phyloP scores from a whole-genome alignment of 2,888 invertebrate species.

The Tinea trinotella region DNA sequence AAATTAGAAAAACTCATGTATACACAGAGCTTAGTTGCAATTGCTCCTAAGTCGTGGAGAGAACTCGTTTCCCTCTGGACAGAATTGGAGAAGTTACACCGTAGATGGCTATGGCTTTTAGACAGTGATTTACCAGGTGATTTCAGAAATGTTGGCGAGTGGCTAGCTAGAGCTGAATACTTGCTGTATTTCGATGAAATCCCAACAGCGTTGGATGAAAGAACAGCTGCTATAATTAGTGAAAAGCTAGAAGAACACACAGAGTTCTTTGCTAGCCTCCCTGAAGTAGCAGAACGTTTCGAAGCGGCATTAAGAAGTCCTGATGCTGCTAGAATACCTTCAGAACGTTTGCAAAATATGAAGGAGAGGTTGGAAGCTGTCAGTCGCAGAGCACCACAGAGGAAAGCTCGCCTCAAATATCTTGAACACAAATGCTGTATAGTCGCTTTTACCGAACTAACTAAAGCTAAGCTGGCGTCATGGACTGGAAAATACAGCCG shows the following conservation, averaged over 20 bases:
- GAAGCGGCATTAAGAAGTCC: slow-evolving; percentile 79
- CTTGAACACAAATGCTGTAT: slow-evolving; percentile 95
- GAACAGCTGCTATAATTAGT: slow-evolving; percentile 89
- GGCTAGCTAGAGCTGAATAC: slow-evolving; percentile 91
- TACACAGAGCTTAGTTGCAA: slow-evolving; percentile 84
- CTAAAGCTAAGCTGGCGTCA: slow-evolving; percentile 88
- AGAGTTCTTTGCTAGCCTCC: slow-evolving; percentile 88
- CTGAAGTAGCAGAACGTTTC: slow-evolving; percentile 83
- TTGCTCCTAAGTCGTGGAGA: slow-evolving; percentile 89
- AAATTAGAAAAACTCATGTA: slow-evolving; percentile 86
- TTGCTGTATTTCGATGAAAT: slow-evolving; percentile 86
- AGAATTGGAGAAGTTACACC: slow-evolving; percentile 82
- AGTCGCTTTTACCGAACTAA: slow-evolving; percentile 90
- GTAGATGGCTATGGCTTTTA: slow-evolving; percentile 90
- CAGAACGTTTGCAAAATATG: slow-evolving; percentile 87
- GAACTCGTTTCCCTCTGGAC: slow-evolving; percentile 87
- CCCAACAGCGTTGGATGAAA: slow-evolving; percentile 88
- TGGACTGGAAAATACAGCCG: slow-evolving; percentile 94
- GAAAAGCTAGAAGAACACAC: slow-evolving; percentile 92
- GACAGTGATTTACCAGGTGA: slow-evolving; percentile 90
- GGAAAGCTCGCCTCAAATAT: slow-evolving; percentile 89
- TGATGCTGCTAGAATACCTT: slow-evolving; percentile 79
- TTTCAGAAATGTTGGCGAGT: slow-evolving; percentile 88
- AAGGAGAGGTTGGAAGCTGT: slow-evolving; percentile 82
- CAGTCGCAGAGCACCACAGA: slow-evolving; percentile 82